These are phyloP conservation scores for Apis florea DNA, from an alignment of 1,140 invertebrate species.

Conservation along the genomic window DNA sequence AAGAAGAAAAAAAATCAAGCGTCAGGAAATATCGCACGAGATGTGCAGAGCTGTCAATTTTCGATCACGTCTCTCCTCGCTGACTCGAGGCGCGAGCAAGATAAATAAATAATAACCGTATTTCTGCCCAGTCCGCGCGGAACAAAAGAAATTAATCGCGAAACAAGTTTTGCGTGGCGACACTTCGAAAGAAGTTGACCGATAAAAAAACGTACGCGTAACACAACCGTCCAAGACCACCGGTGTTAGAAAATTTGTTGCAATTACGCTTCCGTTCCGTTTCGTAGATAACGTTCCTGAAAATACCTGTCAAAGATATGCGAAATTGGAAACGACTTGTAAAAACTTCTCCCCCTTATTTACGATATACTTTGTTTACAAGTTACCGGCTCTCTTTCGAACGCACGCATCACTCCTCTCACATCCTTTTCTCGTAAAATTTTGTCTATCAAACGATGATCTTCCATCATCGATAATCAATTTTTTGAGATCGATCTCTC, in stretches of 20 bases:
- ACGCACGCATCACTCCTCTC: no score
- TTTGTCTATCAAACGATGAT: neutral
- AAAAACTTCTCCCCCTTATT: neutral
- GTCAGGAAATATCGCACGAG: neutral
- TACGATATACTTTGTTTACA: no score
- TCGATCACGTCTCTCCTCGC: neutral
- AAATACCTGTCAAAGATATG: conserved; percentile 20
- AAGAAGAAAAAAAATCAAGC: neutral
- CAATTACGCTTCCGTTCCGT: neutral
- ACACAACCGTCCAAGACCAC: neutral
- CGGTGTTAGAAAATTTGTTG: neutral
- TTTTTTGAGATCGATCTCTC: neutral
- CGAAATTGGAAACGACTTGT: neutral
- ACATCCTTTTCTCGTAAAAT: no score
- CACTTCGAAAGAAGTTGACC: neutral
- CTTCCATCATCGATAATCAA: neutral
- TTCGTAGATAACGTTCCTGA: neutral
- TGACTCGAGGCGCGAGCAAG: neutral
- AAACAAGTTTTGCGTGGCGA: neutral
- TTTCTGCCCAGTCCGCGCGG: neutral
- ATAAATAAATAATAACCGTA: conserved; percentile 20
- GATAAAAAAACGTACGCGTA: neutral
- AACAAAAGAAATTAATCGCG: neutral
- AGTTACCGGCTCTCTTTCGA: no score
- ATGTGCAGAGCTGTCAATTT: conserved; percentile 10